Conservation (phyloP, 2,797 vertebrate genomes). For the Macropus fuliginosus region DNA sequence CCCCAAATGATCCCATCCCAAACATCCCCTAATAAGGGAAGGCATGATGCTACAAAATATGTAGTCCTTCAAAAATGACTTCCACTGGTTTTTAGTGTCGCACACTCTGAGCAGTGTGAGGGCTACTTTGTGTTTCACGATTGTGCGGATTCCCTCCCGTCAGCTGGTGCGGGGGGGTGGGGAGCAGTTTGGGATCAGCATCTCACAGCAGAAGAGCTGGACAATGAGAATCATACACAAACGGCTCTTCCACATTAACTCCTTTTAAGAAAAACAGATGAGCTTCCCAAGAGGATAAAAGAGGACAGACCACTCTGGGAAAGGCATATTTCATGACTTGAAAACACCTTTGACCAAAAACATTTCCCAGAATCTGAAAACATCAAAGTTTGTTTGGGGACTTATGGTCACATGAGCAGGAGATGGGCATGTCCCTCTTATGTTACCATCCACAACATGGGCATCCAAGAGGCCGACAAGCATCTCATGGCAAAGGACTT, state of each 20-base stretch:
- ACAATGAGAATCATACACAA: neutral
- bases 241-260: neutral
- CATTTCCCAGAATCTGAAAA: neutral
- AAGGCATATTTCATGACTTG: neutral
- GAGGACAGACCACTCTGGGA: neutral
- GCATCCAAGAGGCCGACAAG: neutral
- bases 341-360: neutral
- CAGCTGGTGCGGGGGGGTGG: no score
- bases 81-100: neutral
- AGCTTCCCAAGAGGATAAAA: neutral
- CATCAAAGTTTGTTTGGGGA: neutral
- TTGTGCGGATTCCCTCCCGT: no score
- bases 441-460: neutral
- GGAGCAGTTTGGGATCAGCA: neutral
- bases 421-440: neutral
- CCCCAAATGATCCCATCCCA: neutral
- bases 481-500: constrained; percentile 39
- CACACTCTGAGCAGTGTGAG: neutral
- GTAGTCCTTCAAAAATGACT: neutral
- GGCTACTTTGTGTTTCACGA: neutral
- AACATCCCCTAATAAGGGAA: neutral
- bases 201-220: no score
- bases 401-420: neutral
- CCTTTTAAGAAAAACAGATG: neutral
- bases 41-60: neutral